Base-by-base conservation (phyloP, 2,888 invertebrate species). In the Mactromeris polynyma region DNA sequence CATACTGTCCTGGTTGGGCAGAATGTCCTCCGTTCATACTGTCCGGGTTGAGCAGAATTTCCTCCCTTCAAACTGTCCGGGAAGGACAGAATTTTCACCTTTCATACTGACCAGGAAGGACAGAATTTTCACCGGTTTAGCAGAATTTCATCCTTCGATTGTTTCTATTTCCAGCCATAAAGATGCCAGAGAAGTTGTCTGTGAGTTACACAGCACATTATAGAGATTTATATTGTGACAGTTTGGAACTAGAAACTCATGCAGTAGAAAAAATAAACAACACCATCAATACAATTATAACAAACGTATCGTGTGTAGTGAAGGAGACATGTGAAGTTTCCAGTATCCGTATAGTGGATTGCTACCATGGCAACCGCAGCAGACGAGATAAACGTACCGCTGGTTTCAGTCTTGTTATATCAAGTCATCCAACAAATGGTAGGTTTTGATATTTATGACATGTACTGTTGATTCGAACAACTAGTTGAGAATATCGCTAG, bases 131-230 rank as follows among this genome's bases (percentile, higher is more conserved):
- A n/a, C n/a, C n/a, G n/a, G n/a, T n/a, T n/a, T n/a, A n/a, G n/a
- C n/a, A n/a, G n/a, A n/a, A n/a, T n/a, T n/a, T n/a, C n/a, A n/a
- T n/a, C n/a, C n/a, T n/a, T n/a, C n/a, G n/a, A n/a, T n/a, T n/a
- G n/a, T n/a, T n/a, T n/a, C n/a, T n/a, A n/a, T n/a, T 79, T 79
- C 17, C 38, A 86, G 86, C 19, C 26, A 82, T 82, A 38, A 40
- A 26, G n/a, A n/a, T 38, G 33, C 79, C 87, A 46, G 78, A 87
- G 33, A 64, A 58, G 38, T 33, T 87, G 31, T 40, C 36, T 26
- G 64, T 83, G 1, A 2, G 9, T 3, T 87, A 87, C 33, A 58
- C 64, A 2, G 87, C 87, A 54, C 33, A 64, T 51, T 87, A 87
- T 64, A 17, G 64, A 0, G 79, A 87, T 83, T 46, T 87, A 42